phyloP scores from a whole-genome alignment of 2,797 vertebrate species.

The Spondyliosoma cantharus region DNA sequence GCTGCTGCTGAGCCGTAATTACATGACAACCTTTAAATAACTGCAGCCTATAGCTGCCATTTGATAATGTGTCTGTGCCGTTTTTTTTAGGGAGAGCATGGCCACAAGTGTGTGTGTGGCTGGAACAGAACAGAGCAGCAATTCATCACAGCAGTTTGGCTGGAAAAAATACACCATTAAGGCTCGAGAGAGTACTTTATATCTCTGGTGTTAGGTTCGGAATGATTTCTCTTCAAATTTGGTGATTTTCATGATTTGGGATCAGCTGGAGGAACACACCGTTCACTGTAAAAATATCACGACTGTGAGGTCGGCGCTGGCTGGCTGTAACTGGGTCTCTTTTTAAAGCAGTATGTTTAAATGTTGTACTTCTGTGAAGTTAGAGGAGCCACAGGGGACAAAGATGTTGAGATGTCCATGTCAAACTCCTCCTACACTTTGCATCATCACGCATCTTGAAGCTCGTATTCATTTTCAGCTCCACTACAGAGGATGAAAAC shows the following conservation, averaged over 20 bases:
- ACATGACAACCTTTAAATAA: slow-evolving; percentile 78
- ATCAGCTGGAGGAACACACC: slow-evolving; percentile 27
- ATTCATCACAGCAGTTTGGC: slow-evolving; percentile 64
- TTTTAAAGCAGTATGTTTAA: background rate
- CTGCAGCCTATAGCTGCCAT: slow-evolving; percentile 66
- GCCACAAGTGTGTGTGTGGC: slow-evolving; percentile 30
- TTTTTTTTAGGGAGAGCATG: slow-evolving; percentile 50
- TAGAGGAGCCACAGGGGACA: background rate
- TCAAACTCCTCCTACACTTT: no score
- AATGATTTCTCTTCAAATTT: slow-evolving; percentile 42
- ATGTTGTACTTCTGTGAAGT: background rate
- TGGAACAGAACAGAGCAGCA: slow-evolving; percentile 40
- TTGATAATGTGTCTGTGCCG: slow-evolving; percentile 67
- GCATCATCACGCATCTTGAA: no score
- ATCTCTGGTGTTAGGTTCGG: slow-evolving; percentile 20
- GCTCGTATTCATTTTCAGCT: no score
- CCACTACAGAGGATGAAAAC: no score
- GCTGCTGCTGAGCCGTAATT: slow-evolving; percentile 68
- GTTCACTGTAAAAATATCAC: slow-evolving; percentile 15
- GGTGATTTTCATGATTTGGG: slow-evolving; percentile 46
- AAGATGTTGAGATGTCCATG: background rate
- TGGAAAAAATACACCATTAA: slow-evolving; percentile 47
- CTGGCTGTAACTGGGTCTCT: slow-evolving; percentile 4
- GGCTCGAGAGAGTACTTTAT: slow-evolving; percentile 41
- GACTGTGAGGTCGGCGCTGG: background rate